Conservation (phyloP, 2,797 vertebrate species). For the Urosaurus nigricauda region DNA sequence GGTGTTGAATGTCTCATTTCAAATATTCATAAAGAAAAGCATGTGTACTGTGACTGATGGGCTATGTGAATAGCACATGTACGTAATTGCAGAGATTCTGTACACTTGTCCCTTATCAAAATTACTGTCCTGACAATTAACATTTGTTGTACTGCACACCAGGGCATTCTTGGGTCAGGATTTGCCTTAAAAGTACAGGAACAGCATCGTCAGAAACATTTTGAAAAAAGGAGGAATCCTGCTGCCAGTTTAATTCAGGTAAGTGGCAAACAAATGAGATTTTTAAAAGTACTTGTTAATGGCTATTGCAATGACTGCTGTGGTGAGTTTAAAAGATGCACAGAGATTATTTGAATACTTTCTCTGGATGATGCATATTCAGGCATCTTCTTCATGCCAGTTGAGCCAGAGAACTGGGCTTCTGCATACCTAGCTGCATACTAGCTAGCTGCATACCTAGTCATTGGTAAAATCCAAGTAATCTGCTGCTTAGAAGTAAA, state of each 20-base stretch:
- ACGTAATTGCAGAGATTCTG: slow-evolving; percentile 3
- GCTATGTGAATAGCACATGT: not conserved
- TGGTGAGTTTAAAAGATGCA: slow-evolving; percentile 43
- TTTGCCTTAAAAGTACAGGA: slow-evolving; percentile 98
- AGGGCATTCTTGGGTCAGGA: slow-evolving; percentile 98
- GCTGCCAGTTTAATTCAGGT: slow-evolving; percentile 98
- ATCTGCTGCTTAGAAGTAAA: not conserved
- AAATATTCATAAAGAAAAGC: not conserved
- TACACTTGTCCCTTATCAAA: slow-evolving; percentile 40
- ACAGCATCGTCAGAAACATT: slow-evolving; percentile 98
- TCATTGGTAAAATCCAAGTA: not conserved
- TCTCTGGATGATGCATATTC: slow-evolving; percentile 1
- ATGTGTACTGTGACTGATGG: not conserved
- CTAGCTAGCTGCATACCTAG: not conserved
- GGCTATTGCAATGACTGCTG: slow-evolving; percentile 23
- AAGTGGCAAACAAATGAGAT: slow-evolving; percentile 65
- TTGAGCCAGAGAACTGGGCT: not conserved
- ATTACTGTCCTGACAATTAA: slow-evolving; percentile 8
- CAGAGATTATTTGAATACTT: slow-evolving; percentile 20
- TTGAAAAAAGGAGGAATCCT: slow-evolving; percentile 97
- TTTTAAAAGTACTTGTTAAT: not conserved
- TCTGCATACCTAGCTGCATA: too few species aligned
- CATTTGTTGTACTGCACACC: slow-evolving; percentile 56
- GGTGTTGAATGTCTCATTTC: not conserved
- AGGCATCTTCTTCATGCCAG: not conserved